phyloP scores from a whole-genome alignment of 2,888 invertebrate genomes.

The Crossocerus cetratus region DNA sequence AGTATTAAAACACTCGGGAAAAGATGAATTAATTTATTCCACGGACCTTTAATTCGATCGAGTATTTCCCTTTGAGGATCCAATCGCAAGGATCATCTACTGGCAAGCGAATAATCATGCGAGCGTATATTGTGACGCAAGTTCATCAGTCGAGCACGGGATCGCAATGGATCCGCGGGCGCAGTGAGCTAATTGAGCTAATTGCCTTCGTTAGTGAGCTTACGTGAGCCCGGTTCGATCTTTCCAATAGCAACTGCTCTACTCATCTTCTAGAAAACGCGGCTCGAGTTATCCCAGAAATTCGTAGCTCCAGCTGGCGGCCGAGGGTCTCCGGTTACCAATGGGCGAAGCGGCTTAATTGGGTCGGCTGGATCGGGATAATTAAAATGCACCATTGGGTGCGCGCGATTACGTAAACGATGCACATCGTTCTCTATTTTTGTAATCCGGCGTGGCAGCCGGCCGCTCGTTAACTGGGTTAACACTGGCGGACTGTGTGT shows the following conservation, averaged over 20 bases:
- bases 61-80: background rate
- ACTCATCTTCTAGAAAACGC: too few relatives aligned
- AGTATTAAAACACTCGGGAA: too few relatives aligned
- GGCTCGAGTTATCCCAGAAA: background rate
- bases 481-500: constrained; percentile 15
- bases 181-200: constrained; percentile 67
- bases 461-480: constrained; percentile 42
- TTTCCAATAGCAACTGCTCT: constrained; percentile 15
- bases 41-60: background rate
- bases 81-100: constrained; percentile 2
- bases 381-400: constrained; percentile 33
- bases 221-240: constrained; percentile 41
- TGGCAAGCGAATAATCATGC: background rate
- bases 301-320: background rate
- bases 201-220: constrained; percentile 65
- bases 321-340: too few relatives aligned
- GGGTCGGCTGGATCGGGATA: background rate
- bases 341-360: background rate
- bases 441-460: constrained; percentile 30
- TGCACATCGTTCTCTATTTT: constrained; percentile 29
- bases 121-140: constrained; percentile 20
- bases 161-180: constrained; percentile 58
- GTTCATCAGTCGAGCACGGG: constrained; percentile 31
- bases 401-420: constrained; percentile 41
- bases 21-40: background rate